Percentiles rank a stretch among this genome's conserved stretches.
Evolutionary conservation across 35 echinoderm and acorn worm genomes (phyloP).

Genomic region (Holothuria glaberrima): DNA sequence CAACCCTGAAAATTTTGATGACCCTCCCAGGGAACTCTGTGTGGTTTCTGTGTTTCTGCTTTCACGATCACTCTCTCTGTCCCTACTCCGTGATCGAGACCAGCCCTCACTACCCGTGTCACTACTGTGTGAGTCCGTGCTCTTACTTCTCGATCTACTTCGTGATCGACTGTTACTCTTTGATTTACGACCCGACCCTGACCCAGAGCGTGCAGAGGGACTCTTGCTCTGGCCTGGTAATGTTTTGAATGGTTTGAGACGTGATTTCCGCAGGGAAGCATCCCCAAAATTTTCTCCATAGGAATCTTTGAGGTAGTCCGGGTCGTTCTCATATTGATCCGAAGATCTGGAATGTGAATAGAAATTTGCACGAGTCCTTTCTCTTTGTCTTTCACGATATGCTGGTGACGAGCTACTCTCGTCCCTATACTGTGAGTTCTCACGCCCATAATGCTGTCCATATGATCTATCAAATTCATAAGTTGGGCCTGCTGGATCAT

Average conservation of each 20-base stretch:
- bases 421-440: constrained; percentile 74
- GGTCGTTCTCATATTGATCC: constrained; percentile 64
- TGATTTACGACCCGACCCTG: constrained; percentile 77
- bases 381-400: constrained; percentile 82
- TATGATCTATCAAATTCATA: constrained; percentile 90
- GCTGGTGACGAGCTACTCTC: constrained; percentile 78
- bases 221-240: constrained; percentile 49
- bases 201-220: constrained; percentile 65
- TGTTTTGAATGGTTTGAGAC: constrained; percentile 64
- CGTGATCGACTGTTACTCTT: constrained; percentile 84
- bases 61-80: constrained; percentile 81
- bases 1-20: constrained; percentile 84
- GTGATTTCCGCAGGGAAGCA: constrained; percentile 64
- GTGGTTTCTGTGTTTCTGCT: constrained; percentile 95
- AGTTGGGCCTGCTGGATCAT: constrained; percentile 70
- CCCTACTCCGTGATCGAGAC: constrained; percentile 83
- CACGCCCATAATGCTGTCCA: constrained; percentile 85
- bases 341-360: constrained; percentile 78
- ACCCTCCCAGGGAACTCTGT: constrained; percentile 65
- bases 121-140: constrained; percentile 95
- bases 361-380: constrained; percentile 83
- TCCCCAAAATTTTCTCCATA: constrained; percentile 59
- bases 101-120: constrained; percentile 84
- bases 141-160: constrained; percentile 79
- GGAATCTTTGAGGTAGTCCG: constrained; percentile 62